Evolutionary conservation across 2,113 vertebrate species (phyloP).

Genomic region (Dicaeum eximium): DNA sequence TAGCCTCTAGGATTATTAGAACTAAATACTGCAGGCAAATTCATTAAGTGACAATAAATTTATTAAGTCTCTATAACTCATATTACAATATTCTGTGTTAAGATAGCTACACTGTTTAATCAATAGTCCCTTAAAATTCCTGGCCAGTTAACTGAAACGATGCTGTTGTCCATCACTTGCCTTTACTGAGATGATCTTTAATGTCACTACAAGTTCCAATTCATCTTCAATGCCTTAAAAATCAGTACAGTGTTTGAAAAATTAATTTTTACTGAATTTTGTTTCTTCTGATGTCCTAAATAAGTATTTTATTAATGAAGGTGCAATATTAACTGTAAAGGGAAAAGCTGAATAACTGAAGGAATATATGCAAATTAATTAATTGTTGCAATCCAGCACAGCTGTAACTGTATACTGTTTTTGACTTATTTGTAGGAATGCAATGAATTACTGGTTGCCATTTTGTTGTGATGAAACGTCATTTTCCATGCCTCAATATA

Average conservation of each 20-base stretch:
- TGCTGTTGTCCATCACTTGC: not conserved
- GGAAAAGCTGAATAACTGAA: not conserved
- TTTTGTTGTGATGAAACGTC: not conserved
- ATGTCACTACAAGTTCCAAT: not conserved
- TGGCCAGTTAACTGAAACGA: not conserved
- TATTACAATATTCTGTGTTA: not conserved
- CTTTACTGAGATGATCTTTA: not conserved
- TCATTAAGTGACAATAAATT: not conserved
- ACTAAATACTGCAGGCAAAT: not conserved
- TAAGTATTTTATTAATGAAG: not conserved
- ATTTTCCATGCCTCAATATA: not conserved
- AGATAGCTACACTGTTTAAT: not conserved
- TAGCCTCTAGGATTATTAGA: not conserved
- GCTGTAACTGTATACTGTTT: not conserved
- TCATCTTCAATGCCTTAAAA: not conserved
- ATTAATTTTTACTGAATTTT: not conserved
- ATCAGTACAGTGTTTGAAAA: not conserved
- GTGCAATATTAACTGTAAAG: not conserved
- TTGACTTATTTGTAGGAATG: constrained; percentile 21
- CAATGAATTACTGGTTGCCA: not conserved
- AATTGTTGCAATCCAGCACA: not conserved
- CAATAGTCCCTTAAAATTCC: not conserved
- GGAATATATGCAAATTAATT: not conserved
- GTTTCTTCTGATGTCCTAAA: not conserved
- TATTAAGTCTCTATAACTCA: not conserved